Base-by-base conservation (phyloP, 2,888 invertebrate genomes). In the Aricia artaxerxes region DNA sequence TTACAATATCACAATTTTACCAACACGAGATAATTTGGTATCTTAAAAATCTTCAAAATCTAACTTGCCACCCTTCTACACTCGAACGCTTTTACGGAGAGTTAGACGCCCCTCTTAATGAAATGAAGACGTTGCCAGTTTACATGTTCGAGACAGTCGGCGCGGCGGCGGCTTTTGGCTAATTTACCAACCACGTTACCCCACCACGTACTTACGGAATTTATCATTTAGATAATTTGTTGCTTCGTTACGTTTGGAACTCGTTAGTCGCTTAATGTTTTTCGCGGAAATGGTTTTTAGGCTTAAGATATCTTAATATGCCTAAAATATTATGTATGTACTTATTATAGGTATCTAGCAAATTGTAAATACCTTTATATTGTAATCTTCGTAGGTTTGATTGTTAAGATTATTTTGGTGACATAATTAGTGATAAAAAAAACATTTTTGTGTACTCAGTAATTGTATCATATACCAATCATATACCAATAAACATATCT, bases 41-140 rank as follows among this genome's bases (percentile, higher is more conserved):
- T 35, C 13, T 69, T 13, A 13, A 38, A 77, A 64, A 77, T 53
- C 1, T 9, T 6, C 13, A 78, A n/a, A 69, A 75, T 61, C 38
- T n/a, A 61, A 73, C 79, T 82, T 83, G 80, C 64, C 9, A 64
- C 78, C 78, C 60, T 82, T 82, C 78, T 31, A 2, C 2, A 61
- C n/a, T 6, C 38, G 7, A 60, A 80, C 76, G 78, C 77, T 79
- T 81, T 80, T 77, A 81, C 83, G 86, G 86, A 85, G 87, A 86
- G 85, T 85, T 85, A 86, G 84, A 82, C 85, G 83, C 83, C 84
- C 84, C 86, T 84, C 83, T 84, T 90, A 90, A 90, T 89, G 88
- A 89, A 90, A 89, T 89, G 88, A 90, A 90, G 89, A 88, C 85
- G 85, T 87, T 85, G 86, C 85, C 84, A 87, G 88, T 88, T 89